These are phyloP conservation scores for Anarsia innoxiella DNA, from an alignment of 2,888 invertebrate genomes.

Conservation along the genomic window DNA sequence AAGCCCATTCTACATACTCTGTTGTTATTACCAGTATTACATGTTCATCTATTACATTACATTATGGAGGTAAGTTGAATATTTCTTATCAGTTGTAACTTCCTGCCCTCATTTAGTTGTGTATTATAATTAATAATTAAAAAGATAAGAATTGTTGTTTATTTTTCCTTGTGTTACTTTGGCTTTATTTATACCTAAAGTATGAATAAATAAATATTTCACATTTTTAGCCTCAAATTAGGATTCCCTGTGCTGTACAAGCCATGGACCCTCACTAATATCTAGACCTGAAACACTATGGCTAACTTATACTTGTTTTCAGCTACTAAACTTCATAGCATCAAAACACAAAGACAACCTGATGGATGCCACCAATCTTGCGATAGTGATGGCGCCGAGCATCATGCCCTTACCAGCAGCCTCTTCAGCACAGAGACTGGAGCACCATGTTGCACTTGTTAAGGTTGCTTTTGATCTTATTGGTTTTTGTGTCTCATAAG, in stretches of 20 bases:
- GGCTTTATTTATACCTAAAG: no score
- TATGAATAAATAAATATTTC: no score
- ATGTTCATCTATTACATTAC: slow-evolving; percentile 86
- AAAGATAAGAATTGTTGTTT: no score
- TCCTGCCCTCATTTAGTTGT: no score
- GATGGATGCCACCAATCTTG: slow-evolving; percentile 89
- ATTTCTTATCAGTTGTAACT: slow-evolving; percentile 1
- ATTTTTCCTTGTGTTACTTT: background rate
- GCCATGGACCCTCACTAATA: no score
- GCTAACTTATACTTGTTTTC: slow-evolving; percentile 25
- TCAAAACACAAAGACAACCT: slow-evolving; percentile 81
- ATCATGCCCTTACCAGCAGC: slow-evolving; percentile 86
- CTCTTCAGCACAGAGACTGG: slow-evolving; percentile 77
- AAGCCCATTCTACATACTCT: slow-evolving; percentile 82
- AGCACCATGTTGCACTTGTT: slow-evolving; percentile 81
- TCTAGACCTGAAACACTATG: background rate
- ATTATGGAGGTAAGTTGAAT: slow-evolving; percentile 83
- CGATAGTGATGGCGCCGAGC: slow-evolving; percentile 90
- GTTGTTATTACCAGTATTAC: slow-evolving; percentile 82
- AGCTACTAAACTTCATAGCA: slow-evolving; percentile 83
- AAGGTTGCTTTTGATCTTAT: no score
- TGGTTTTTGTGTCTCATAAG: no score
- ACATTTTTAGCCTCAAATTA: no score
- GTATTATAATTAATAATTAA: no score
- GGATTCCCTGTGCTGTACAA: no score